Evolutionary conservation across 1,140 invertebrate species (phyloP), one percentile per base, ranked within the genome.

Genomic region (Eubasilissa regina): DNA sequence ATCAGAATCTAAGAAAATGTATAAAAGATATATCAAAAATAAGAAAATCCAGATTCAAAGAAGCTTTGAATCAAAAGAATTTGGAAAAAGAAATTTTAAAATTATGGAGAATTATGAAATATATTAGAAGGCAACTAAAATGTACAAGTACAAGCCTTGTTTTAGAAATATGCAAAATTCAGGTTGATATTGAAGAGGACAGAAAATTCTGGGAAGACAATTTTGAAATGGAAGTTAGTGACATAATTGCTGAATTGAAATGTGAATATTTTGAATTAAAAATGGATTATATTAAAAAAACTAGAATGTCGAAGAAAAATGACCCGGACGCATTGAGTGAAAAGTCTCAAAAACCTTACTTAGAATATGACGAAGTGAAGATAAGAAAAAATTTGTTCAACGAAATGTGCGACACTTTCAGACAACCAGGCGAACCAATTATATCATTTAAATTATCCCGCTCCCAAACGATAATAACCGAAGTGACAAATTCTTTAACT

Each of bases 71-170:
- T 48, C 47, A 77, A 35, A 81, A 70, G 64, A 60, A 62, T 45
- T 70, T 79, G n/a, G 51, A 82, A 64, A 78, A 64, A 45, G 51
- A 48, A 55, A 75, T 83, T 4, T 47, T 81, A 8, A 51, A 62
- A 13, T 43, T 81, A n/a, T 83, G 82, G 82, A 79, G 80, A 47
- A 58, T 58, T 45, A 81, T 83, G 9, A 83, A 81, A 75, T 35
- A 44, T n/a, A 75, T 81, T n/a, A 53, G 82, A 19, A 79, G 77
- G 64, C 75, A 66, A 72, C 19, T 56, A 10, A 48, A 73, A 35
- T 56, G 64, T 55, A 75, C 60, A 10, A 81, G 70, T 45, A 83
- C 80, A 11, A 48, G 25, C n/a, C 45, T 83, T 35, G 12, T 60
- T 15, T 77, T 83, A 35, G 76, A 76, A 70, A 76, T 83, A 12